A percentile compares a stretch with the other conserved stretches of the same genome.
phyloP scores from a whole-genome alignment of 2,797 vertebrate genomes.

The Sternarchorhynchus goeldii region DNA sequence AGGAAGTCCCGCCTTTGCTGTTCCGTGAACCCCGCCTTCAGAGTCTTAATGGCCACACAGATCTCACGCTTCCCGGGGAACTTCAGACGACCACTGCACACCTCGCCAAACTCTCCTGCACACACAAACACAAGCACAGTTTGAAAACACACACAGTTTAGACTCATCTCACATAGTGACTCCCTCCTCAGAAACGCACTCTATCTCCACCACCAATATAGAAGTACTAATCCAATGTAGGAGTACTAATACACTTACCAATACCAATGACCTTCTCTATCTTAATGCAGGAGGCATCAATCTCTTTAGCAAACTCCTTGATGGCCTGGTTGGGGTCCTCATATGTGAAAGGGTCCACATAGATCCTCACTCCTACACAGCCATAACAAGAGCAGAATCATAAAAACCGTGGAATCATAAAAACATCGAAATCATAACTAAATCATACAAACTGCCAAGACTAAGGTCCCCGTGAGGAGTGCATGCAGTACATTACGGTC shows the following conservation, averaged over 20 bases:
- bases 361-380: constrained; percentile 90
- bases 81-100: constrained; percentile 96
- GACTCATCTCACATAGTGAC: no score
- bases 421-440: not conserved
- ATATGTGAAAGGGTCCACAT: constrained; percentile 97
- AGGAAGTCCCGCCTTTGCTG: constrained; percentile 96
- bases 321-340: constrained; percentile 99
- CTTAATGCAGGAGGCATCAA: constrained; percentile 97
- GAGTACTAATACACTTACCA: constrained; percentile 75
- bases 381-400: constrained; percentile 18
- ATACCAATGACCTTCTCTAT: constrained; percentile 99
- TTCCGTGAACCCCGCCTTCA: constrained; percentile 96
- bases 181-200: no score
- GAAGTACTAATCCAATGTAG: not conserved
- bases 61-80: constrained; percentile 95
- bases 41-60: constrained; percentile 96
- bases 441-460: no score
- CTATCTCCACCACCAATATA: no score
- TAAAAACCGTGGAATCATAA: constrained; percentile 43
- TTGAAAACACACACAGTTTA: no score
- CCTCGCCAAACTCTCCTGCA: constrained; percentile 94
- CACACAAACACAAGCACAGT: constrained; percentile 21
- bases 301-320: constrained; percentile 98
- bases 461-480: no score
- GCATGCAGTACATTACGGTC: no score